Conservation (phyloP, 2,888 invertebrate species). For the Dryocosmus kuriphilus region DNA sequence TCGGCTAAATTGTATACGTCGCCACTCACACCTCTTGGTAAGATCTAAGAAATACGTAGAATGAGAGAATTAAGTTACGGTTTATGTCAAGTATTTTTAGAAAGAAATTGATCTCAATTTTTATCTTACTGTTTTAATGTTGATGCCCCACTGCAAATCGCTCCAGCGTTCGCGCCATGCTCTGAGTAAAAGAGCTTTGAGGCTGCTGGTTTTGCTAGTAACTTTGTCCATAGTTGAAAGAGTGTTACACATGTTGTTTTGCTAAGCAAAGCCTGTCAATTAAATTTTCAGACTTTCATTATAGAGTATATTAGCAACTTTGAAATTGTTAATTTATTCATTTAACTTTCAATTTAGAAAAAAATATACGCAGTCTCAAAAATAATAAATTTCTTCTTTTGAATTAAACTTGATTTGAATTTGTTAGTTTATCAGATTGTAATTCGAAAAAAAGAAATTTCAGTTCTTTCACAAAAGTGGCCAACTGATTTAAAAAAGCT, state of each 20-base stretch:
- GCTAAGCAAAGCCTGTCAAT: slow-evolving; percentile 8
- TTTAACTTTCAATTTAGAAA: too few species aligned
- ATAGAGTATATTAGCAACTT: not conserved
- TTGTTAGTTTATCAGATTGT: too few species aligned
- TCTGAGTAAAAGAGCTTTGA: slow-evolving; percentile 88
- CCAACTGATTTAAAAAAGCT: too few species aligned
- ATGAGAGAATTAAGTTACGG: slow-evolving; percentile 15
- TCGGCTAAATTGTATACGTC: slow-evolving; percentile 96
- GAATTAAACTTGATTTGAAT: too few species aligned
- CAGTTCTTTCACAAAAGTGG: too few species aligned
- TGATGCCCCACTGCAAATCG: slow-evolving; percentile 97
- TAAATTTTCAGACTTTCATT: not conserved
- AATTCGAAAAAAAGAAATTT: too few species aligned
- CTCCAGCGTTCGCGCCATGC: slow-evolving; percentile 98
- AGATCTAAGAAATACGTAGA: slow-evolving; percentile 77
- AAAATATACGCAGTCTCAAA: too few species aligned
- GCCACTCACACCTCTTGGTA: slow-evolving; percentile 94
- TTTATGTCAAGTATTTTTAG: not conserved
- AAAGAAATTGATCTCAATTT: not conserved
- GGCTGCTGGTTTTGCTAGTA: slow-evolving; percentile 89
- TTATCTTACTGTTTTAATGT: slow-evolving; percentile 89
- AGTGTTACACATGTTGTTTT: slow-evolving; percentile 51
- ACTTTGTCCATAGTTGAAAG: slow-evolving; percentile 85
- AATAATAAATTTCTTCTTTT: too few species aligned
- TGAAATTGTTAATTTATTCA: not conserved